Evolutionary conservation across 2,797 vertebrate species (phyloP).

Genomic region (Poliocrania exsul): DNA sequence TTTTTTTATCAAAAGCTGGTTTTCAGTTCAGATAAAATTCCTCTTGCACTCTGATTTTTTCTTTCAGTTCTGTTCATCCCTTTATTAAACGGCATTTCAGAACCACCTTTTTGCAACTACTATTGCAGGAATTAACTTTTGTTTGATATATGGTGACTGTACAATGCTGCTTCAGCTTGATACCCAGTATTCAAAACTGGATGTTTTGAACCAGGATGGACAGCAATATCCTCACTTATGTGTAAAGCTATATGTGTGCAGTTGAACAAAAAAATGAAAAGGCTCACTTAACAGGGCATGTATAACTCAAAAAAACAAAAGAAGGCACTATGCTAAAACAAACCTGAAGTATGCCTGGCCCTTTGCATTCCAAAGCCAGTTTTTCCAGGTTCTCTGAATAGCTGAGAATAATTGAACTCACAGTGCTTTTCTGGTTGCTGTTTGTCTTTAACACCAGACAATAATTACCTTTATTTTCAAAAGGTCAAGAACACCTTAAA

Average conservation of each 20-base stretch:
- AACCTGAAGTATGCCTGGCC: neutral
- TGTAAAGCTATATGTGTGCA: rapidly evolving
- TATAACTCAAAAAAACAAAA: neutral
- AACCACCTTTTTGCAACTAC: neutral
- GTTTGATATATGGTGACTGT: neutral
- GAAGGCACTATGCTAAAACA: neutral
- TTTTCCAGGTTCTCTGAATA: neutral
- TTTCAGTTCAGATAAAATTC: neutral
- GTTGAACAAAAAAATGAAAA: neutral
- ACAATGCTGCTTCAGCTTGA: neutral
- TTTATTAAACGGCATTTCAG: neutral
- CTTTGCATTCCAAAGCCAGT: neutral
- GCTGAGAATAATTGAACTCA: neutral
- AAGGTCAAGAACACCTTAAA: neutral
- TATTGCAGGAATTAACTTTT: neutral
- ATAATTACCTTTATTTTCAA: neutral
- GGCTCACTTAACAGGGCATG: neutral
- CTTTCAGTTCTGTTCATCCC: neutral
- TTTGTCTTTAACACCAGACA: neutral
- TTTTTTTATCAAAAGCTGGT: neutral
- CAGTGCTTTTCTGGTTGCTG: rapidly evolving
- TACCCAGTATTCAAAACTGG: neutral
- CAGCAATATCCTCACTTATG: neutral
- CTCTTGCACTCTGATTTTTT: neutral
- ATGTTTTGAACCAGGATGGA: neutral